Conservation (phyloP, 1,140 invertebrate species). For the Ooceraea biroi region DNA sequence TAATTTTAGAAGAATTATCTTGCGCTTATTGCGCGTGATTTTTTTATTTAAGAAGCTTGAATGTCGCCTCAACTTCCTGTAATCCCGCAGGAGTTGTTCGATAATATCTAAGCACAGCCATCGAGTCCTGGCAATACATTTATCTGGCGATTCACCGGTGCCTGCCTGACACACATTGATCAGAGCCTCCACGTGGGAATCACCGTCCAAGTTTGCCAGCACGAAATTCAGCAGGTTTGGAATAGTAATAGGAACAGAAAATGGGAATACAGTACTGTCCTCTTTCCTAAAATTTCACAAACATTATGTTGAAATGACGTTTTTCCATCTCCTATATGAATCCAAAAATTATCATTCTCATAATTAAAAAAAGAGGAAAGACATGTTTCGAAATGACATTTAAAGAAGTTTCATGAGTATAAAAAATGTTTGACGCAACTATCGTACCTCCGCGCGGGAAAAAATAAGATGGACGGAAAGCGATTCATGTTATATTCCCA, state of each 20-base stretch:
- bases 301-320: neutral
- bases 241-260: slow-evolving; percentile 88
- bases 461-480: slow-evolving; percentile 92
- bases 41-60: slow-evolving; percentile 58
- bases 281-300: slow-evolving; percentile 88
- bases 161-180: slow-evolving; percentile 83
- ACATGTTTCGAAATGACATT: neutral
- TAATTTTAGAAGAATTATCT: slow-evolving; percentile 79
- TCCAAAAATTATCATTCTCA: neutral
- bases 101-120: slow-evolving; percentile 82
- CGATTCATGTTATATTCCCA: slow-evolving; percentile 92
- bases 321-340: neutral
- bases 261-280: slow-evolving; percentile 91
- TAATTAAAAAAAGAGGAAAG: slow-evolving; percentile 22
- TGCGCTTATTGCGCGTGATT: slow-evolving; percentile 66
- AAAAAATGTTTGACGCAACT: neutral
- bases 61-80: slow-evolving; percentile 76
- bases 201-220: slow-evolving; percentile 88
- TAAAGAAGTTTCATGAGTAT: neutral
- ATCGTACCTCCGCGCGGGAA: slow-evolving; percentile 88
- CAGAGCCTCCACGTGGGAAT: slow-evolving; percentile 82
- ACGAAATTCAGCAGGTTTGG: slow-evolving; percentile 91
- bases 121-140: slow-evolving; percentile 81
- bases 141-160: slow-evolving; percentile 76
- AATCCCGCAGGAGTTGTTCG: slow-evolving; percentile 76